These are phyloP conservation scores for Coptodon bakossiorum DNA, from an alignment of 2,113 vertebrate species.

Conservation along the genomic window DNA sequence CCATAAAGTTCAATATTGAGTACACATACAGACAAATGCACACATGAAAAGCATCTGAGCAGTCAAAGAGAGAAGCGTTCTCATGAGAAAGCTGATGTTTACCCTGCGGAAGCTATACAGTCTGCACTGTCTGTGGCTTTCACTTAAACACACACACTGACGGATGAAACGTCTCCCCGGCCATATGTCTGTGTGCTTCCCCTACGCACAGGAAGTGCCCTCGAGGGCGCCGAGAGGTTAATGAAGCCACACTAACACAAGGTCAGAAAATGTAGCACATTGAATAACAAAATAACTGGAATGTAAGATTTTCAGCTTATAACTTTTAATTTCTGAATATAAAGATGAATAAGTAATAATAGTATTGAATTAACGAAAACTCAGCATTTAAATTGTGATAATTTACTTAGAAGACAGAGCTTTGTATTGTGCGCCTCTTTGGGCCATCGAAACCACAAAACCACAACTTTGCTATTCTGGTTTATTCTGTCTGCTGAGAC, in stretches of 20 bases:
- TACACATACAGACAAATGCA: not conserved
- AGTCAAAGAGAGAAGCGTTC: not conserved
- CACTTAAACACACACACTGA: not conserved
- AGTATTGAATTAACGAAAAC: not conserved
- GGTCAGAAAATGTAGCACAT: not conserved
- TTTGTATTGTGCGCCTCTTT: accelerated
- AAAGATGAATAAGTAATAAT: not conserved
- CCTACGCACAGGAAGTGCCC: constrained; percentile 33
- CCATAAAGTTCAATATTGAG: accelerated
- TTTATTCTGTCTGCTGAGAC: not conserved
- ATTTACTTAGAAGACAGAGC: not conserved
- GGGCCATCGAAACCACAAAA: not conserved
- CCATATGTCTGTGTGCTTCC: not conserved
- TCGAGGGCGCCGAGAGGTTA: not conserved
- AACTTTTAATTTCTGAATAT: not conserved
- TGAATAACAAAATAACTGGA: not conserved
- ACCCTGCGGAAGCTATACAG: constrained; percentile 4
- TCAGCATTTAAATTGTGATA: not conserved
- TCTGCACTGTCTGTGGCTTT: constrained; percentile 13
- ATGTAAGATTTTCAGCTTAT: not conserved
- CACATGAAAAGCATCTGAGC: not conserved
- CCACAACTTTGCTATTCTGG: not conserved
- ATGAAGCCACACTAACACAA: not conserved
- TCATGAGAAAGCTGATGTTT: constrained; percentile 47
- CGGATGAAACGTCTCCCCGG: not conserved